Conservation (phyloP, 2,888 invertebrate genomes). For the Tyria jacobaeae region DNA sequence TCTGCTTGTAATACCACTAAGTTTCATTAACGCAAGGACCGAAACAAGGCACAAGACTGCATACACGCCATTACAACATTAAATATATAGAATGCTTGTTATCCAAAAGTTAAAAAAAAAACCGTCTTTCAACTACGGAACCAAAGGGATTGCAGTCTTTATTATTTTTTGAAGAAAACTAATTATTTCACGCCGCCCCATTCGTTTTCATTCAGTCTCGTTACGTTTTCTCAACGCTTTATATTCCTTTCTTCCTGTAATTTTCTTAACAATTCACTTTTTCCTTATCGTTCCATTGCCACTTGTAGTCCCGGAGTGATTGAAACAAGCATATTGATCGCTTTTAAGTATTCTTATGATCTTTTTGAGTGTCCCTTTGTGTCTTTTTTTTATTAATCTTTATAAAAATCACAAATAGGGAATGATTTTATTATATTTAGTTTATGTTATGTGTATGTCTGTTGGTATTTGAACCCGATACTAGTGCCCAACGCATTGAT, state of each 20-base stretch:
- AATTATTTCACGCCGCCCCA: slow-evolving; percentile 65
- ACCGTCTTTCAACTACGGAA: slow-evolving; percentile 21
- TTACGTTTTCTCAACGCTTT: slow-evolving; percentile 45
- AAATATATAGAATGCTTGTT: no score
- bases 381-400: slow-evolving; percentile 3
- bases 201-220: slow-evolving; percentile 64
- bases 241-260: slow-evolving; percentile 31
- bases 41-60: no score
- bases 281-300: slow-evolving; percentile 34
- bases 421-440: no score
- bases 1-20: no score
- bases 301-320: slow-evolving; percentile 38
- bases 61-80: no score
- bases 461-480: no score
- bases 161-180: slow-evolving; percentile 53
- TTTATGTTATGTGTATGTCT: no score
- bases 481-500: no score
- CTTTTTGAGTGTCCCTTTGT: slow-evolving; percentile 16
- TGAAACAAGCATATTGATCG: slow-evolving; percentile 35
- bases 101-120: no score
- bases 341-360: slow-evolving; percentile 30
- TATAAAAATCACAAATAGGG: not conserved
- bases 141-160: slow-evolving; percentile 7
- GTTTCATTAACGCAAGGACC: no score
- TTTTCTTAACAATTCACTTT: slow-evolving; percentile 34